These are phyloP conservation scores for Danionella cerebrum DNA, from an alignment of 2,113 vertebrate species.

Conservation along the genomic window DNA sequence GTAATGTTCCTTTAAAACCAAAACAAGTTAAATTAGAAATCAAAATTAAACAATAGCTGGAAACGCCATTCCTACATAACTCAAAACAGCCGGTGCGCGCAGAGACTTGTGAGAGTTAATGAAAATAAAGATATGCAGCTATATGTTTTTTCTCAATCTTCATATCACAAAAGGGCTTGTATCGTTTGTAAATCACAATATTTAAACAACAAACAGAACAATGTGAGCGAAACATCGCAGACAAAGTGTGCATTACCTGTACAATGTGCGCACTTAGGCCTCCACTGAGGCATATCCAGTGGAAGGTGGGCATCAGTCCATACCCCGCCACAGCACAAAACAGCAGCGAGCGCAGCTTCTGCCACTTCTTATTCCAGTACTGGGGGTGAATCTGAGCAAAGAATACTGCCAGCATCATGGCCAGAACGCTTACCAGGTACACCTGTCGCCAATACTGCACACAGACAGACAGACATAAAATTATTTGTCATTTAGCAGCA, in stretches of 20 bases:
- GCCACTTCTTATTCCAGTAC: conserved; percentile 89
- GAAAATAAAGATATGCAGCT: too few species aligned
- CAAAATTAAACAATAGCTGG: too few species aligned
- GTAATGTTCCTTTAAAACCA: too few species aligned
- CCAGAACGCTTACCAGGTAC: conserved; percentile 86
- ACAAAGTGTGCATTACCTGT: conserved; percentile 64
- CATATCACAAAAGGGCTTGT: too few species aligned
- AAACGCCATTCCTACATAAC: too few species aligned
- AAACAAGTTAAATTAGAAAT: too few species aligned
- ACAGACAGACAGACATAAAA: neutral
- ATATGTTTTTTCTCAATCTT: too few species aligned
- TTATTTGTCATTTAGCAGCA: neutral
- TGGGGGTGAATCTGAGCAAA: conserved; percentile 91
- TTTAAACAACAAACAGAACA: neutral
- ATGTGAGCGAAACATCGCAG: neutral
- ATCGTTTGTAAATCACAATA: too few species aligned
- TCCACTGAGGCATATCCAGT: conserved; percentile 88
- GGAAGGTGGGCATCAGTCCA: conserved; percentile 82
- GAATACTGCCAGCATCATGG: conserved; percentile 86
- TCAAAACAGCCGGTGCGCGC: too few species aligned
- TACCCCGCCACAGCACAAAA: conserved; percentile 84
- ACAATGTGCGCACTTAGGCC: conserved; percentile 79
- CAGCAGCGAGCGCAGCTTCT: conserved; percentile 77
- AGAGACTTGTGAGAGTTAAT: too few species aligned
- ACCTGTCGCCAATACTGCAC: conserved; percentile 91